Evolutionary conservation across 2,888 invertebrate genomes (phyloP), one percentile per base, ranked within the genome.

Genomic region (Kryphioiulus occultus): DNA sequence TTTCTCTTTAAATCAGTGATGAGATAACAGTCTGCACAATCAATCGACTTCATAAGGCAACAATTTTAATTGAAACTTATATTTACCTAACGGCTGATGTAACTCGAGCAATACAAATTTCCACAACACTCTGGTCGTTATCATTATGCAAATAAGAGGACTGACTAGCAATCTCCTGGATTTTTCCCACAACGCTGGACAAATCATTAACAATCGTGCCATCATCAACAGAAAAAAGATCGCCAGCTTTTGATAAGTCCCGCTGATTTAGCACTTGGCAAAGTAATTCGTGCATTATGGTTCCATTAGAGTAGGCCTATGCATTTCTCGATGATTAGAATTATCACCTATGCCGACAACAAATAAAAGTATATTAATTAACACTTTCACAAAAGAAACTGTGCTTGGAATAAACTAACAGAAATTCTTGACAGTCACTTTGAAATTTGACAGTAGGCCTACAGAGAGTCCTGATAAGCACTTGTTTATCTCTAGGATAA

Each of bases 51-150:
- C 12, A 0, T 30, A 78, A 5, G 30, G 9, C 9, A 78, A 78
- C 12, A 78, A 78, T 78, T 30, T 78, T 9, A 30, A 78, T 15
- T 2, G 12, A 78, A 30, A 2, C 15, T 26, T 26, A 30, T 30
- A 85, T 2, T 87, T 90, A 94, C 94, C 97, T 94, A 89, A 98
- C 95, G 91, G 97, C 97, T 89, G 97, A 96, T 83, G 97, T 96
- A 82, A 97, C 95, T 89, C 98, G 93, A 0, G 98, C 97, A 89
- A 98, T 95, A 92, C 97, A 97, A 91, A 98, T 98, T 93, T 98
- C 98, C 90, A 98, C 97, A 89, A 98, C 96, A 90, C 97, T 97
- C 92, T 98, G 98, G 92, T 97, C 97, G 92, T 97, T 96, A 91
- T 96, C 96, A 92, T 96, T 97, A 90, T 95, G 94, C 85, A 95